phyloP scores from a whole-genome alignment of 1,140 invertebrate genomes.

The Orchesella cincta region DNA sequence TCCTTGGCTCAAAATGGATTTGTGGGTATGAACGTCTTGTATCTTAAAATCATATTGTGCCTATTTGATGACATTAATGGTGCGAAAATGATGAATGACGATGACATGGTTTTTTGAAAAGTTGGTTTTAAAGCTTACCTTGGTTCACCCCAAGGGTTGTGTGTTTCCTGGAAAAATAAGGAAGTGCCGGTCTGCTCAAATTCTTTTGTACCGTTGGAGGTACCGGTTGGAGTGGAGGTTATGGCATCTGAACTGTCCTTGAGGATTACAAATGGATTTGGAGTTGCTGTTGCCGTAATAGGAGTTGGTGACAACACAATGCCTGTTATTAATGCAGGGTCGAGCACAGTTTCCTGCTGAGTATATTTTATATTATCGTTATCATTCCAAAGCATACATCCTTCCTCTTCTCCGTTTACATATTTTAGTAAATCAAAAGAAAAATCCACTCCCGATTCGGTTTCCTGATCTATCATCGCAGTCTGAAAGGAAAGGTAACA shows the following conservation, averaged over 20 bases:
- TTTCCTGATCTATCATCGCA: constrained; percentile 20
- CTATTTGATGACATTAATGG: no score
- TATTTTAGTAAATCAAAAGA: constrained; percentile 9
- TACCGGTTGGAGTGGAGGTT: no score
- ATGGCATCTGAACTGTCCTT: no score
- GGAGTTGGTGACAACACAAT: constrained; percentile 1
- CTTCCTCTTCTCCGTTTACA: not conserved
- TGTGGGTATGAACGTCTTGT: no score
- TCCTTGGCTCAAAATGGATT: no score
- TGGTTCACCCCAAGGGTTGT: constrained; percentile 11
- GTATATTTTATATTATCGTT: not conserved
- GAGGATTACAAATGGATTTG: no score
- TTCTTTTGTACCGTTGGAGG: no score
- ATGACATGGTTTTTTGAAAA: no score
- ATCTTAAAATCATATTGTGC: no score
- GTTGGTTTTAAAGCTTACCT: not conserved
- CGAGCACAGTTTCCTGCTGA: constrained; percentile 4
- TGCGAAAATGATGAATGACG: no score
- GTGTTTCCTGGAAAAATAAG: not conserved
- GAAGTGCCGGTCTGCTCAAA: not conserved
- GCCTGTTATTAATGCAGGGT: constrained; percentile 3
- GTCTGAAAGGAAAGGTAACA: not conserved
- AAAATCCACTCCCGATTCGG: constrained; percentile 8
- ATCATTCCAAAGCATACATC: constrained; percentile 1
- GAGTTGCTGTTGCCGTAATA: not conserved